Conservation (phyloP, 1,140 invertebrate genomes). For the Macrobrachium nipponense region DNA sequence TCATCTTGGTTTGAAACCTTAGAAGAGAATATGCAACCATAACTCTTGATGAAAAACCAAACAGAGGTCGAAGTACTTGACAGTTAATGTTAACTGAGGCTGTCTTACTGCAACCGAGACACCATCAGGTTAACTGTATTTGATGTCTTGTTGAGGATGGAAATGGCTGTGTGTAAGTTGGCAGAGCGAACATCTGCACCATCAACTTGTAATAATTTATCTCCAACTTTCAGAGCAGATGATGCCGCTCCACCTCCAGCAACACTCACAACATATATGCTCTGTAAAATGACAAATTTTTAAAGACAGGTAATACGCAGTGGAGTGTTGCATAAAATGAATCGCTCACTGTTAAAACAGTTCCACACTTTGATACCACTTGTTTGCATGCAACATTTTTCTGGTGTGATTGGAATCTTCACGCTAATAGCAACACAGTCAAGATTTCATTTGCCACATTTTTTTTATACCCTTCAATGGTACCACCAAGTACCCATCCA, state of each 20-base stretch:
- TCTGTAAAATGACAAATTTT: conserved; percentile 30
- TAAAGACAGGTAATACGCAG: too few relatives aligned
- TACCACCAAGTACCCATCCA: too few relatives aligned
- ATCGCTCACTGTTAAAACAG: too few relatives aligned
- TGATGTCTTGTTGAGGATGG: conserved; percentile 42
- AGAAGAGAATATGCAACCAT: neutral
- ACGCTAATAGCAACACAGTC: too few relatives aligned
- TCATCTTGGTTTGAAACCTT: too few relatives aligned
- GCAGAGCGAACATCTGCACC: conserved; percentile 45
- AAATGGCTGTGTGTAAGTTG: conserved; percentile 17
- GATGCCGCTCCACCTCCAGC: conserved; percentile 48
- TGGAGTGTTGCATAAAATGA: too few relatives aligned
- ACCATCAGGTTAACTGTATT: conserved; percentile 52
- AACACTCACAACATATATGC: conserved; percentile 51
- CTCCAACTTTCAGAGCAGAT: conserved; percentile 50
- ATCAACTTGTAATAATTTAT: conserved; percentile 49
- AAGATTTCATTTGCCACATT: too few relatives aligned
- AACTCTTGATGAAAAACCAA: conserved; percentile 2
- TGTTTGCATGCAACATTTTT: too few relatives aligned
- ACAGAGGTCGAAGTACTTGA: neutral
- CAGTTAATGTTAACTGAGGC: too few relatives aligned
- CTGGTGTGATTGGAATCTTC: too few relatives aligned
- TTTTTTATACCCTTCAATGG: too few relatives aligned
- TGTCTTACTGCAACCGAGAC: conserved; percentile 38
- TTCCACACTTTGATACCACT: too few relatives aligned